Evolutionary conservation across 1,140 invertebrate genomes (phyloP).

Genomic region (Zophobas atratus): DNA sequence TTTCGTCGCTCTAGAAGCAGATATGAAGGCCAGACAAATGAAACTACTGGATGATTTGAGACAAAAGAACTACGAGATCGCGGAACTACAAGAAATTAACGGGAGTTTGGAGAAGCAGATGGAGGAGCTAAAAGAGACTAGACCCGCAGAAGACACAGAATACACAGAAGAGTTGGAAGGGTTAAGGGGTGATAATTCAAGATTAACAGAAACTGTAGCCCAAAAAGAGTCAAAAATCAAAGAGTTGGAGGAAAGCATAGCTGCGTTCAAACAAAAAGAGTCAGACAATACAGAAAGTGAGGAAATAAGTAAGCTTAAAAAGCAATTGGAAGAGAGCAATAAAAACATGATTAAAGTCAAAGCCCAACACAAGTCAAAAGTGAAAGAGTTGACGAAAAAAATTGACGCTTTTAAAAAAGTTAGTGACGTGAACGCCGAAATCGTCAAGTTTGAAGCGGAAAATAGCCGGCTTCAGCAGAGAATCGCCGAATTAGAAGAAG

Average conservation of each 20-base stretch:
- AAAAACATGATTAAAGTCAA: slow-evolving; percentile 90
- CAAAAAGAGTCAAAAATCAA: slow-evolving; percentile 58
- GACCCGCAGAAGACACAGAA: background rate
- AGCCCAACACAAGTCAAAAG: slow-evolving; percentile 83
- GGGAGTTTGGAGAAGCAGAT: slow-evolving; percentile 50
- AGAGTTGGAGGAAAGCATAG: slow-evolving; percentile 67
- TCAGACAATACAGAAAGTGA: slow-evolving; percentile 65
- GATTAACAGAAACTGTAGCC: slow-evolving; percentile 8
- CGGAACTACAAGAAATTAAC: slow-evolving; percentile 54
- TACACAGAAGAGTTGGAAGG: slow-evolving; percentile 68
- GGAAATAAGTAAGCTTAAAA: slow-evolving; percentile 74
- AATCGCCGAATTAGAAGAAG: slow-evolving; percentile 87
- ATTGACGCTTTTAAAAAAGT: slow-evolving; percentile 83
- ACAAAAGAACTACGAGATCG: slow-evolving; percentile 61
- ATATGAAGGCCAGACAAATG: slow-evolving; percentile 76
- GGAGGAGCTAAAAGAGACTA: slow-evolving; percentile 44
- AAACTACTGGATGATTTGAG: slow-evolving; percentile 59
- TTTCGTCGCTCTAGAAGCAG: slow-evolving; percentile 80
- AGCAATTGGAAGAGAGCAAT: slow-evolving; percentile 82
- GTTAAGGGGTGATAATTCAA: slow-evolving; percentile 51
- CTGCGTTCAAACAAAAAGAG: slow-evolving; percentile 48
- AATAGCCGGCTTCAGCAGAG: slow-evolving; percentile 80
- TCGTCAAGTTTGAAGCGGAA: slow-evolving; percentile 74
- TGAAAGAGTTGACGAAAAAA: slow-evolving; percentile 88
- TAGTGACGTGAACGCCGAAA: slow-evolving; percentile 78